Evolutionary conservation across 2,113 vertebrate species (phyloP).

Genomic region (Oceanodroma tethys): DNA sequence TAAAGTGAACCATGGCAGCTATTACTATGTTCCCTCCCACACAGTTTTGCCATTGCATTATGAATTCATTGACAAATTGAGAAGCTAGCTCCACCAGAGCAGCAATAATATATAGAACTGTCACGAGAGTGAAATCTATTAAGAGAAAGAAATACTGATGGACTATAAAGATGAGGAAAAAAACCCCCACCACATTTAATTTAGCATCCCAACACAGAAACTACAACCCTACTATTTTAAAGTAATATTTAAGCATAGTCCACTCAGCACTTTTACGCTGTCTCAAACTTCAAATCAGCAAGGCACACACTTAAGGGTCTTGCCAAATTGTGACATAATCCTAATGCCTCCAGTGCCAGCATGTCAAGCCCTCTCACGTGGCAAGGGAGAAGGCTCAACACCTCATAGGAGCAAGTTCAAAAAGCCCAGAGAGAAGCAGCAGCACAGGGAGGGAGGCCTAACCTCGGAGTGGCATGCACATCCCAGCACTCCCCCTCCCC

Average conservation of each 20-base stretch:
- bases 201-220: neutral
- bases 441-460: neutral
- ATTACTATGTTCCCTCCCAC: neutral
- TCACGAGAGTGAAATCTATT: neutral
- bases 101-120: neutral
- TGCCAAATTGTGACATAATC: constrained; percentile 8
- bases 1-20: neutral
- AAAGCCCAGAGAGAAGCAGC: neutral
- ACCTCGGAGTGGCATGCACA: neutral
- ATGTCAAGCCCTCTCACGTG: neutral
- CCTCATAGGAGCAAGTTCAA: neutral
- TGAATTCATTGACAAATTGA: neutral
- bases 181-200: neutral
- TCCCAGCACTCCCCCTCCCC: neutral
- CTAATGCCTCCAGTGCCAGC: neutral
- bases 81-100: neutral
- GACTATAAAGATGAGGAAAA: neutral
- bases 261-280: neutral
- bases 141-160: neutral
- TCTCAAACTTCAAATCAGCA: neutral
- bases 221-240: neutral
- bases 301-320: neutral
- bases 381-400: neutral
- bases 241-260: neutral
- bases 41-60: neutral